A percentile compares a stretch with the other conserved stretches of the same genome.
These are phyloP conservation scores for Cebus imitator DNA, from an alignment of 2,113 vertebrate species.

Conservation along the genomic window DNA sequence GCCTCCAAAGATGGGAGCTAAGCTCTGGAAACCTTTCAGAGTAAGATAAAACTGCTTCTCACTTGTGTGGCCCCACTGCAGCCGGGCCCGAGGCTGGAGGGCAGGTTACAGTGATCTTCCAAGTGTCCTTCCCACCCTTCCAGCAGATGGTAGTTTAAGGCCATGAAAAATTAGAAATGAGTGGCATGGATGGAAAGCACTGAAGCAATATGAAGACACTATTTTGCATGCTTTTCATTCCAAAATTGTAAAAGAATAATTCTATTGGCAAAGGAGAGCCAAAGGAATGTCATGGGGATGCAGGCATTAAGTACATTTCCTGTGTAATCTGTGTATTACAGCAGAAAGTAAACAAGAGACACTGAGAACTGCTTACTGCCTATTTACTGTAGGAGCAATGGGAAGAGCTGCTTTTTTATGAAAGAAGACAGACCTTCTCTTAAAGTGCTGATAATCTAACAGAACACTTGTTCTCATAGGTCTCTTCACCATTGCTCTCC, in stretches of 20 bases:
- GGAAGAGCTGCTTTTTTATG: not conserved
- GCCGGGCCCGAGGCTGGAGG: not conserved
- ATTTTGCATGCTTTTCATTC: constrained; percentile 50
- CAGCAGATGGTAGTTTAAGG: constrained; percentile 62
- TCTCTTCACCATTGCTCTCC: not conserved
- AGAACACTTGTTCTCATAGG: not conserved
- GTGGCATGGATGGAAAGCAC: constrained; percentile 40
- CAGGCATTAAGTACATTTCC: not conserved
- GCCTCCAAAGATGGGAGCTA: not conserved
- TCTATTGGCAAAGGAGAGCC: constrained; percentile 4
- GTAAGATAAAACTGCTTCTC: not conserved
- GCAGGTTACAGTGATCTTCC: not conserved
- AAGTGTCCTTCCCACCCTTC: constrained; percentile 32
- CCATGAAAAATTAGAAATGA: constrained; percentile 70
- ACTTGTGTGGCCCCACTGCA: not conserved
- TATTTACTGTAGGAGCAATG: not conserved
- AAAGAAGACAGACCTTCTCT: not conserved
- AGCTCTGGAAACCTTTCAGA: not conserved
- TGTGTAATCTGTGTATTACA: not conserved
- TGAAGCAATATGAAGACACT: constrained; percentile 31
- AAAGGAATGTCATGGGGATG: not conserved
- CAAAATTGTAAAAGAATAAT: constrained; percentile 49
- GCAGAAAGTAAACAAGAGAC: not conserved
- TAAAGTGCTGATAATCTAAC: not conserved
- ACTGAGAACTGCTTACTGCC: not conserved